Evolutionary conservation across 2,113 vertebrate species (phyloP).

Genomic region (Amblyornis subalaris): DNA sequence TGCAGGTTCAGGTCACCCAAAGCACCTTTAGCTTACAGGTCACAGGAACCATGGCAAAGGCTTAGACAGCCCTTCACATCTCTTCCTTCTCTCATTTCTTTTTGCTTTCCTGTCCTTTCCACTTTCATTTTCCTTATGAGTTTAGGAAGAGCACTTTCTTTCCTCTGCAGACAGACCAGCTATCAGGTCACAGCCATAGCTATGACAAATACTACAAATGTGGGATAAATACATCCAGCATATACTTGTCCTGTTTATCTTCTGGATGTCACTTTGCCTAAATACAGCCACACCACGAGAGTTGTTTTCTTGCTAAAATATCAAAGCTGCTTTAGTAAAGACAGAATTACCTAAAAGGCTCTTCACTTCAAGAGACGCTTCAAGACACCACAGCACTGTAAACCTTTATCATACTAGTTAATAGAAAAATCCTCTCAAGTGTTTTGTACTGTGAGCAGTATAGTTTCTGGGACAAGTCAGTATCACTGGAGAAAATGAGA

Average conservation of each 20-base stretch:
- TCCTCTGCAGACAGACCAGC: not conserved
- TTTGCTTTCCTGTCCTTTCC: not conserved
- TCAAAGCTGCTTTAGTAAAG: not conserved
- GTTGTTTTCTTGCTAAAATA: not conserved
- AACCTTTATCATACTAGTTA: not conserved
- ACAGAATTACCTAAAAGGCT: not conserved
- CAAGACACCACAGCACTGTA: not conserved
- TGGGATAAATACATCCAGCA: not conserved
- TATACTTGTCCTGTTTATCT: not conserved
- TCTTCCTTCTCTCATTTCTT: not conserved
- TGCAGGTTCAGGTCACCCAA: rapidly evolving
- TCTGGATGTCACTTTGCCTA: not conserved
- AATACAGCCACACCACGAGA: not conserved
- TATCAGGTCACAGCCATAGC: not conserved
- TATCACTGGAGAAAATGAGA: not conserved
- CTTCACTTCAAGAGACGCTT: conserved; percentile 9
- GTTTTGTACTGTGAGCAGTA: not conserved
- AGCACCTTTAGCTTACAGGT: not conserved
- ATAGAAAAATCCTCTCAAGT: not conserved
- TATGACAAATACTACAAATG: not conserved
- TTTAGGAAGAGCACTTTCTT: not conserved
- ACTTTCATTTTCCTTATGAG: not conserved
- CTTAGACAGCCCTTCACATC: not conserved
- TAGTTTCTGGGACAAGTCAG: not conserved
- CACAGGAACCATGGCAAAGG: not conserved